Conservation (phyloP, 2,888 invertebrate species). For the Muschampia plurimacula region DNA sequence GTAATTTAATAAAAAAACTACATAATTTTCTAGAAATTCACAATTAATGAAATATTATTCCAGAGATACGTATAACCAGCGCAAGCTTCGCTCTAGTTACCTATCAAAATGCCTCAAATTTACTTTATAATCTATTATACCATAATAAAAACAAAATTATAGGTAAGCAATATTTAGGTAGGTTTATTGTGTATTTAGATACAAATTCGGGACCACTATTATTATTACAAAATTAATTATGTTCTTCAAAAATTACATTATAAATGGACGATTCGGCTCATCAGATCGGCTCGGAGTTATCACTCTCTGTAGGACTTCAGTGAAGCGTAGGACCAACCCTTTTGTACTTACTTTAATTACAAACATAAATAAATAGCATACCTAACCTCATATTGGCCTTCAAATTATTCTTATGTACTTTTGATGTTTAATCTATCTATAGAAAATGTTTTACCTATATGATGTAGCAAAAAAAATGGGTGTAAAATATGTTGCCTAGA, state of each 20-base stretch:
- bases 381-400: constrained; percentile 27
- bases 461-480: not conserved
- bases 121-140: not conserved
- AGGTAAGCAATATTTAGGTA: constrained; percentile 28
- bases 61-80: not conserved
- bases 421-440: not conserved
- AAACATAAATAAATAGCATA: constrained; percentile 15
- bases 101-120: not conserved
- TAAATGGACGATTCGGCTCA: constrained; percentile 7
- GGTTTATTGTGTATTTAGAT: constrained; percentile 1
- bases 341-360: constrained; percentile 41
- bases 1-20: too few species aligned
- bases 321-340: constrained; percentile 47
- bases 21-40: too few species aligned
- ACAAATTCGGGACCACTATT: constrained; percentile 24
- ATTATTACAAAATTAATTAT: constrained; percentile 3
- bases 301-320: constrained; percentile 29
- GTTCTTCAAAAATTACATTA: not conserved
- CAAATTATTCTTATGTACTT: constrained; percentile 25
- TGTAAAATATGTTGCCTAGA: not conserved
- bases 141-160: not conserved
- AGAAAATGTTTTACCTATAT: not conserved
- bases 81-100: not conserved
- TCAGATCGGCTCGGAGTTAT: constrained; percentile 12
- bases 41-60: too few species aligned